Evolutionary conservation across 92 coral and sea anemone species (phyloP), one percentile per base, ranked within the genome.

Genomic region (Umimayanthus kanabou): DNA sequence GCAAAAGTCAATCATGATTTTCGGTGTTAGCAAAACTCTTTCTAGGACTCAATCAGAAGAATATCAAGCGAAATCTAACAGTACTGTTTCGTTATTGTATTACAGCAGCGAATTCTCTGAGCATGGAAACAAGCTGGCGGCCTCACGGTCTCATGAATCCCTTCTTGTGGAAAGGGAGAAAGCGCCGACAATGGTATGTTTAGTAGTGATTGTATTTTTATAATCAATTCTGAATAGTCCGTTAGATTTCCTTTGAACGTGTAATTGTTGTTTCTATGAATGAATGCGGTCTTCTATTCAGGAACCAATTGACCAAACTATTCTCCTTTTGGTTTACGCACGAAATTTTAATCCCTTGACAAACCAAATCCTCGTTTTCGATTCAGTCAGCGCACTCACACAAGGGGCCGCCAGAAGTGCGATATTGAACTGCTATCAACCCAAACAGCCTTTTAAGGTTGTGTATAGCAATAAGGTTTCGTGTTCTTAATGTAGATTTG

Each of bases 101-200:
- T 83, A 83, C 77, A 83, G 87, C 78, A 83, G 87, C 11, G 87
- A 45, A 13, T 83, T 83, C 45, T 69, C 77, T 4, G 87, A 83
- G 20, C 77, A 83, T 83, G 87, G 87, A n/a, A 57, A 40, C 66
- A 10, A 78, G 30, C 47, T 83, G 3, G 77, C 87, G 16, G 28
- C 87, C 14, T 83, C 87, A 39, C 57, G 87, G 47, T 83, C 87
- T 42, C 87, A 83, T 43, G 87, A 83, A n/a, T 83, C 87, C 20
- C 87, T 83, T 28, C 87, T 83, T 26, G 77, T 55, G 16, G 87
- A 83, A 40, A 70, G 67, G 45, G 87, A 83, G 40, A 69, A 83
- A 28, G 11, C 77, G 5, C 28, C 67, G 26, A 69, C 87, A 18
- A 83, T 67, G 87, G 87, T 83, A 83, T 43, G 87, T 69, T 29